Evolutionary conservation across 2,113 vertebrate genomes (phyloP).

Genomic region (Clupea harengus): DNA sequence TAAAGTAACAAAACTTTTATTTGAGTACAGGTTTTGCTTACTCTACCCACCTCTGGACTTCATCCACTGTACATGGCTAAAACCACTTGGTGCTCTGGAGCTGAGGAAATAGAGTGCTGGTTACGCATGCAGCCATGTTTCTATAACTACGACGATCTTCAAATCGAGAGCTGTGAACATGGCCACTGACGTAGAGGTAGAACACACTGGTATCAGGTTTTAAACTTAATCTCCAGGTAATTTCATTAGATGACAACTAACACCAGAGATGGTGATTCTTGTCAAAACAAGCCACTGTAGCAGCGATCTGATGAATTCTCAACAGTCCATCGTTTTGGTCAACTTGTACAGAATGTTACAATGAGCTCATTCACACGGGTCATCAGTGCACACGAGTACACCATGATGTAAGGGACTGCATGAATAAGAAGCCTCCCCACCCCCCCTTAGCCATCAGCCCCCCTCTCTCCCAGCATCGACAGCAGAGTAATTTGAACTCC

Average conservation of each 20-base stretch:
- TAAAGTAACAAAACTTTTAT: no score
- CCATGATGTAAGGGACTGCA: constrained; percentile 27
- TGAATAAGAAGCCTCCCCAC: constrained; percentile 24
- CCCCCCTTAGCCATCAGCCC: constrained; percentile 73
- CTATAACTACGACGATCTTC: no score
- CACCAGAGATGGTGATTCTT: not conserved
- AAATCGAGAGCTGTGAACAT: not conserved
- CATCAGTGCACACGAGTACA: not conserved
- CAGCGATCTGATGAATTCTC: not conserved
- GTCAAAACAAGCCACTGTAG: not conserved
- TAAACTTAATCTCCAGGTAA: not conserved
- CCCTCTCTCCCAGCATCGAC: constrained; percentile 80
- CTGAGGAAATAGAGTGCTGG: no score
- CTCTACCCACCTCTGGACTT: no score
- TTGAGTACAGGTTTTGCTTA: no score
- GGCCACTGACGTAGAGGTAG: not conserved
- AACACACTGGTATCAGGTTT: not conserved
- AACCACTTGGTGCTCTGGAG: no score
- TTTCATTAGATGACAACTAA: not conserved
- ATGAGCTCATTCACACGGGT: not conserved
- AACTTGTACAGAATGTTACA: constrained; percentile 2
- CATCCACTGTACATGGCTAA: no score
- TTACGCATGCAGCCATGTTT: no score
- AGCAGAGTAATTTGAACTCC: constrained; percentile 90
- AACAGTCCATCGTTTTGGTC: not conserved